Evolutionary conservation across 2,113 vertebrate species (phyloP).

Genomic region (Trinectes maculatus): DNA sequence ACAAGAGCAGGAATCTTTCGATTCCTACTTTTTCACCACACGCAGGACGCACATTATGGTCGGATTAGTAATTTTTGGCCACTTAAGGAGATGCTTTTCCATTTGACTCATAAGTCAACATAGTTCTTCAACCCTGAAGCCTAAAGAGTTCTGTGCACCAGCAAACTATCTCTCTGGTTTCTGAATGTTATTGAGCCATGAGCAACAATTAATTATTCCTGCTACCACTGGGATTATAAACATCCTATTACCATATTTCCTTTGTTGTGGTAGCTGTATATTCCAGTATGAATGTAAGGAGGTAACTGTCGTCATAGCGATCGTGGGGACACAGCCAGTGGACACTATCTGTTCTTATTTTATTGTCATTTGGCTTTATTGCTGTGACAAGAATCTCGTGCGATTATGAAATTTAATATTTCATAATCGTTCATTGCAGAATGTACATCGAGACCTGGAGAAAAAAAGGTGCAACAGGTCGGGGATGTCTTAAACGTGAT

Average conservation of each 20-base stretch:
- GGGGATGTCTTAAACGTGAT: too few relatives aligned
- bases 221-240: constrained; percentile 19
- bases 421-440: too few relatives aligned
- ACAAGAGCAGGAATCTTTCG: neutral
- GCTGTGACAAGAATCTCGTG: neutral
- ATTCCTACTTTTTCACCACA: neutral
- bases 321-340: neutral
- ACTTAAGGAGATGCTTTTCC: constrained; percentile 9
- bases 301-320: constrained; percentile 8
- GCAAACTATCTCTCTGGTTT: constrained; percentile 10
- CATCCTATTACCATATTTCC: neutral
- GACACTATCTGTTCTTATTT: constrained; percentile 36
- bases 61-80: constrained; percentile 12
- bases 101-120: neutral
- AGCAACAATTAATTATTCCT: constrained; percentile 28
- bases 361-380: constrained; percentile 4
- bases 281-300: constrained; percentile 5
- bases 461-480: too few relatives aligned
- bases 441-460: too few relatives aligned
- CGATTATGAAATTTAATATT: constrained; percentile 14
- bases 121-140: constrained; percentile 4
- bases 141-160: constrained; percentile 1
- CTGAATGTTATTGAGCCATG: constrained; percentile 3
- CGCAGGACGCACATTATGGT: neutral
- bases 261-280: neutral